A percentile compares a stretch with the other conserved stretches of the same genome.
These are phyloP conservation scores for Onychomys leucogaster DNA, from an alignment of 2,797 vertebrate genomes.

Conservation along the genomic window DNA sequence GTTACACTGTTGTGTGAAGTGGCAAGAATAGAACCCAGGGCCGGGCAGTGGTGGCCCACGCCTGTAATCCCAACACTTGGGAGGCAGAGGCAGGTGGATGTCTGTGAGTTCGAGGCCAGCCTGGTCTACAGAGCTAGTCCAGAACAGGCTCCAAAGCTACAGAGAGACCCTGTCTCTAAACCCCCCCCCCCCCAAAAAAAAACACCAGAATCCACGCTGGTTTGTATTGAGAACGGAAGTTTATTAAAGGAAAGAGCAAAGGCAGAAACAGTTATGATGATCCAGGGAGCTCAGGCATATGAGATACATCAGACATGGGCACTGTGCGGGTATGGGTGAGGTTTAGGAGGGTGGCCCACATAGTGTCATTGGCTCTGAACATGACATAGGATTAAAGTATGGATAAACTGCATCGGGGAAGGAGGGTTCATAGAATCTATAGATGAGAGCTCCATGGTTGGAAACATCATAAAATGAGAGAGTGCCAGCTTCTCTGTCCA, in stretches of 20 bases:
- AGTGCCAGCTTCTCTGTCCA: not conserved
- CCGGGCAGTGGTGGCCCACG: too few species aligned
- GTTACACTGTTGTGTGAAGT: not conserved
- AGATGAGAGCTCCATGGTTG: constrained; percentile 24
- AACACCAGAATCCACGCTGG: too few species aligned
- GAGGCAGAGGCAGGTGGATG: too few species aligned
- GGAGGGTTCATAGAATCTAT: not conserved
- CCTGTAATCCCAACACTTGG: too few species aligned
- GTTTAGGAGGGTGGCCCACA: not conserved
- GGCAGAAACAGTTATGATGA: not conserved
- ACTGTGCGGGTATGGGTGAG: not conserved
- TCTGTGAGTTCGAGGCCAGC: too few species aligned
- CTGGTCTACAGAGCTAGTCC: too few species aligned
- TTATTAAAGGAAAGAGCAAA: not conserved
- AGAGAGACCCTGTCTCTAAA: too few species aligned
- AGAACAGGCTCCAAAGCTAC: too few species aligned
- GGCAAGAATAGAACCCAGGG: too few species aligned
- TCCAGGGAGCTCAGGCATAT: not conserved
- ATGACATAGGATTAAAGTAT: constrained; percentile 13
- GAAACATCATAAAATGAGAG: constrained; percentile 53
- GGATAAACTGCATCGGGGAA: not conserved
- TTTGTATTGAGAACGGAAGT: too few species aligned
- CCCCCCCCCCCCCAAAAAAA: too few species aligned
- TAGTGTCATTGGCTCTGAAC: not conserved
- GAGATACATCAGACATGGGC: not conserved